A percentile compares a stretch with the other conserved stretches of the same genome.
phyloP scores from a whole-genome alignment of 2,888 invertebrate species.

The Folsomia candida region DNA sequence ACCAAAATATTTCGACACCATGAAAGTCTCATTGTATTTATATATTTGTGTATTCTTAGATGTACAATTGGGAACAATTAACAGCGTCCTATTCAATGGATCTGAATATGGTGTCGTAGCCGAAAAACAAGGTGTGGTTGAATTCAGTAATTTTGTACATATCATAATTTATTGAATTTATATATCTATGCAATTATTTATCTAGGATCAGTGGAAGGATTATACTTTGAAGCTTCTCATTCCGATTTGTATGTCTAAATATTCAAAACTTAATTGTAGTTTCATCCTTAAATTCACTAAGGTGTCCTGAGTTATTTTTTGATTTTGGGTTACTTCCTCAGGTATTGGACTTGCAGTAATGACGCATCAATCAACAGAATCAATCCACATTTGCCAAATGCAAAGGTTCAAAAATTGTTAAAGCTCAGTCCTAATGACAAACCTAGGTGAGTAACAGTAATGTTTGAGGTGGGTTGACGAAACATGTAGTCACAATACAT shows the following conservation, averaged over 20 bases:
- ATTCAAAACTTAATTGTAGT: background rate
- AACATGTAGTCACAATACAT: too few relatives aligned
- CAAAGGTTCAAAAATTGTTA: constrained; percentile 58
- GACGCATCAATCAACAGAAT: constrained; percentile 70
- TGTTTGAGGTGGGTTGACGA: constrained; percentile 64
- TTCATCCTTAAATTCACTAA: too few relatives aligned
- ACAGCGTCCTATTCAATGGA: constrained; percentile 78
- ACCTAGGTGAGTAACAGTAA: too few relatives aligned
- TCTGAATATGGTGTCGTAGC: constrained; percentile 67
- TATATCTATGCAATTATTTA: too few relatives aligned
- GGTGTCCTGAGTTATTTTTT: too few relatives aligned
- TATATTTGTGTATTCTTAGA: too few relatives aligned
- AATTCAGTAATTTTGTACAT: too few relatives aligned
- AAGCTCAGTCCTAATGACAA: constrained; percentile 69
- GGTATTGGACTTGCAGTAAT: constrained; percentile 83
- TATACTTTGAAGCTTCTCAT: constrained; percentile 70
- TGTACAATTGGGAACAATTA: constrained; percentile 80
- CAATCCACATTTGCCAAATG: constrained; percentile 55
- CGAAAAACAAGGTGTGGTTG: constrained; percentile 75
- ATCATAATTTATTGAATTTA: too few relatives aligned
- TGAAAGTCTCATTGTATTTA: background rate
- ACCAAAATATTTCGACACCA: too few relatives aligned
- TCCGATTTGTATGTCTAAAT: constrained; percentile 63
- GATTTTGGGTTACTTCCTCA: too few relatives aligned
- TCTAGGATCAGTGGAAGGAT: constrained; percentile 85